These are phyloP conservation scores for Lasius fuliginosus DNA, from an alignment of 2,888 invertebrate species.

Conservation along the genomic window DNA sequence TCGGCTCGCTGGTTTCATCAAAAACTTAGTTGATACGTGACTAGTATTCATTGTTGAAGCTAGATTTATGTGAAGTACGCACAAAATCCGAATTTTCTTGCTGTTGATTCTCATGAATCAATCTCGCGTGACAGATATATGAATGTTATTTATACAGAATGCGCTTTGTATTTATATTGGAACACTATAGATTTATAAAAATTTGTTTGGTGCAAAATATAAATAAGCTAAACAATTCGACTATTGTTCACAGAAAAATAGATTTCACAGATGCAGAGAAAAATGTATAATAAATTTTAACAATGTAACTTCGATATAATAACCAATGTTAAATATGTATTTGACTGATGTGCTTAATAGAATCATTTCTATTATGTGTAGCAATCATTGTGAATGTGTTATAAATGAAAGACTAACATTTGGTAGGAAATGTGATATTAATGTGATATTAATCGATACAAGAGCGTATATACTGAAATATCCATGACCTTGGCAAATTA, in stretches of 20 bases:
- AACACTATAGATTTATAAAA: neutral
- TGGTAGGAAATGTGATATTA: neutral
- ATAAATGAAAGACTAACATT: slow-evolving; percentile 21
- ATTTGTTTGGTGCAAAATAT: neutral
- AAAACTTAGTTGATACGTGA: slow-evolving; percentile 41
- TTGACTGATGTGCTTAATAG: neutral
- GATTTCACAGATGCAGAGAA: neutral
- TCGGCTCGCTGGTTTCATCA: slow-evolving; percentile 32
- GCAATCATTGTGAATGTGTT: neutral
- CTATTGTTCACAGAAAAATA: neutral
- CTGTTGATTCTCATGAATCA: slow-evolving; percentile 42
- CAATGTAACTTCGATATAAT: neutral
- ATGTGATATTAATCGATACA: neutral
- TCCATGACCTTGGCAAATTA: neutral
- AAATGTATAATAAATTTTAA: neutral
- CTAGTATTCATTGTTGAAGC: slow-evolving; percentile 35
- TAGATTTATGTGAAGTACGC: slow-evolving; percentile 22
- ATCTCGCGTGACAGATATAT: slow-evolving; percentile 33
- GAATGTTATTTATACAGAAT: slow-evolving; percentile 10
- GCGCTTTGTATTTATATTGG: neutral
- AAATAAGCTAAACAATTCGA: slow-evolving; percentile 14
- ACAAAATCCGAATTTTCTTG: slow-evolving; percentile 26
- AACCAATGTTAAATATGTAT: neutral
- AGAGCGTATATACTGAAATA: slow-evolving; percentile 2
- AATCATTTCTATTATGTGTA: neutral